Evolutionary conservation across 2,888 invertebrate genomes (phyloP).

Genomic region (Elmis aenea): DNA sequence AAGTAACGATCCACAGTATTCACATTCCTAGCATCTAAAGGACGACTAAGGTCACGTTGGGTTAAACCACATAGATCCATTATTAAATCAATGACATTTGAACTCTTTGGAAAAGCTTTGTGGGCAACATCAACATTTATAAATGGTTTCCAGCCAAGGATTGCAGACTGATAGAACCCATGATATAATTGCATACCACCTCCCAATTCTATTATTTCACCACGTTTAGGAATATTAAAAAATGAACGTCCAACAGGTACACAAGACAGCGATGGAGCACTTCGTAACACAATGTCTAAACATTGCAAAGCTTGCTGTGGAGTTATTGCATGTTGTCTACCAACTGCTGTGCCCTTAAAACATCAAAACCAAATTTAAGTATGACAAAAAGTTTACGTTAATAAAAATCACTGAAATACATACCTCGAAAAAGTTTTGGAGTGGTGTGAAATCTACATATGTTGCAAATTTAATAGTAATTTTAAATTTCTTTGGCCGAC

Average conservation of each 20-base stretch:
- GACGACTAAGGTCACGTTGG: slow-evolving; percentile 19
- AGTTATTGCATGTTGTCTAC: slow-evolving; percentile 26
- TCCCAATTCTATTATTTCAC: slow-evolving; percentile 55
- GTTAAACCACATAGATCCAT: slow-evolving; percentile 13
- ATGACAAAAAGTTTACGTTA: slow-evolving; percentile 19
- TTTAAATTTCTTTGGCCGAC: slow-evolving; percentile 39
- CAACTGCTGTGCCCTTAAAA: slow-evolving; percentile 44
- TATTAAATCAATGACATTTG: slow-evolving; percentile 49
- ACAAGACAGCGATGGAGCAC: slow-evolving; percentile 51
- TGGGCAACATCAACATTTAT: slow-evolving; percentile 88
- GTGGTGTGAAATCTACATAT: slow-evolving; percentile 50
- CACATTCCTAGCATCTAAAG: slow-evolving; percentile 13
- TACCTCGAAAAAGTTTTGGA: slow-evolving; percentile 15
- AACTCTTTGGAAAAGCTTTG: slow-evolving; percentile 67
- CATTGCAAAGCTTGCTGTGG: slow-evolving; percentile 68
- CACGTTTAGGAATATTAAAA: slow-evolving; percentile 57
- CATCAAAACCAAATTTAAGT: too few species aligned
- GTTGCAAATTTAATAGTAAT: slow-evolving; percentile 54
- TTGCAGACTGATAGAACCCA: slow-evolving; percentile 89
- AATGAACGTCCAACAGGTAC: slow-evolving; percentile 72
- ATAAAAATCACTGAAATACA: slow-evolving; percentile 14
- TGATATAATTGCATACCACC: slow-evolving; percentile 87
- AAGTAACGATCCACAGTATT: slow-evolving; percentile 8
- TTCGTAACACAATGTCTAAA: slow-evolving; percentile 77
- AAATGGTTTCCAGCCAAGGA: slow-evolving; percentile 82